These are phyloP conservation scores for Petrocephalus sullivani DNA, from an alignment of 2,797 vertebrate species.

Conservation along the genomic window DNA sequence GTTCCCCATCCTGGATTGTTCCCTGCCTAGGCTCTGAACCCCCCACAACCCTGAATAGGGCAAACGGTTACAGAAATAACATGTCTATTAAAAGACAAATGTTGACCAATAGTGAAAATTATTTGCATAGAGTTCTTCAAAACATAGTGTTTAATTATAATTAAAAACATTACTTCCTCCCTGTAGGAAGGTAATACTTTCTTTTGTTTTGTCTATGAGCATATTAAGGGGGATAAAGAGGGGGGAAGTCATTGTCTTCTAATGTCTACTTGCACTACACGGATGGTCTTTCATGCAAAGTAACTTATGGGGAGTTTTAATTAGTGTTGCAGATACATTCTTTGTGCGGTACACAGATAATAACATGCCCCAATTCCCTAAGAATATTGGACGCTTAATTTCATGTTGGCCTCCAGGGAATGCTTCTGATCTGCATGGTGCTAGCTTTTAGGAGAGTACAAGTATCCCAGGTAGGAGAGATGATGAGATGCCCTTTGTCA, in stretches of 20 bases:
- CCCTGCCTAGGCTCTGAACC: too few species aligned
- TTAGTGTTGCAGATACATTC: background rate
- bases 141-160: background rate
- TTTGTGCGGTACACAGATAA: background rate
- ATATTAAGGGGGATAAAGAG: background rate
- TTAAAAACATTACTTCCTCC: background rate
- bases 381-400: background rate
- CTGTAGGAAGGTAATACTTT: background rate
- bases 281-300: background rate
- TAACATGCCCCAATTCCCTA: background rate
- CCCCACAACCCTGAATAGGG: too few species aligned
- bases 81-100: background rate
- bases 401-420: background rate
- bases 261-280: background rate
- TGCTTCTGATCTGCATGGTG: background rate
- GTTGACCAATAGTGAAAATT: background rate
- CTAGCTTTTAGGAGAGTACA: background rate
- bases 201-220: background rate
- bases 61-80: background rate
- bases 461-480: background rate
- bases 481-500: background rate
- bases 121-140: background rate
- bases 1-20: too few species aligned
- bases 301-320: background rate
- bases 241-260: background rate